These are phyloP conservation scores for Sinocyclocheilus anophthalmus DNA, from an alignment of 2,113 vertebrate genomes.

Conservation along the genomic window DNA sequence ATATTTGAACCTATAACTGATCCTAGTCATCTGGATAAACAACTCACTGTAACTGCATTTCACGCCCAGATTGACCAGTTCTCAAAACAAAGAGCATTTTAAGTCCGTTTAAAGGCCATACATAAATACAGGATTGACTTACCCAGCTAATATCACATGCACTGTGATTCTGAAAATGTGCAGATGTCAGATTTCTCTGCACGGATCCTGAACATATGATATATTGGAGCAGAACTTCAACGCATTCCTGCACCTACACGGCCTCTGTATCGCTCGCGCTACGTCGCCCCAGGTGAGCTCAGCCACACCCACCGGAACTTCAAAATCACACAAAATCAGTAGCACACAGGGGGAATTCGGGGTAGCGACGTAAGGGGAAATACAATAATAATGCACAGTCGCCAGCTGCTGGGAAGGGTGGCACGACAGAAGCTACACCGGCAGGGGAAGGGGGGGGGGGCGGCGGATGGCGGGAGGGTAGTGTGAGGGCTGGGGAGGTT, in stretches of 20 bases:
- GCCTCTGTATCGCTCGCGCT: background rate
- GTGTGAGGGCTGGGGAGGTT: too few relatives aligned
- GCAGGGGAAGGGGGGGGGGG: too few relatives aligned
- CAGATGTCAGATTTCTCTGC: background rate
- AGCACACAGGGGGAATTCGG: too few relatives aligned
- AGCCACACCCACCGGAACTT: slow-evolving; percentile 5
- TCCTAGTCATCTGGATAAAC: background rate
- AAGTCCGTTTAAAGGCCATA: background rate
- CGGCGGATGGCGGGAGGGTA: too few relatives aligned
- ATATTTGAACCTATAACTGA: background rate
- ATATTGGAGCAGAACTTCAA: background rate
- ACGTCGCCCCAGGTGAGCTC: slow-evolving; percentile 72
- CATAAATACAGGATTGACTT: background rate
- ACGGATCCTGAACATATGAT: background rate
- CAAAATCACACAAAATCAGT: background rate
- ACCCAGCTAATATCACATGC: background rate
- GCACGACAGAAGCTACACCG: too few relatives aligned
- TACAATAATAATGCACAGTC: background rate
- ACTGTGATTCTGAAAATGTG: background rate
- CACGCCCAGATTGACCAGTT: background rate
- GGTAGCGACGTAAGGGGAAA: too few relatives aligned
- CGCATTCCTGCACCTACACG: background rate
- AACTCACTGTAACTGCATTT: background rate
- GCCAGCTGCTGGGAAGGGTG: slow-evolving; percentile 34
- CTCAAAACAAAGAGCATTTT: background rate